These are phyloP conservation scores for Nasonia vitripennis DNA, from an alignment of 1,140 invertebrate genomes.

Conservation along the genomic window DNA sequence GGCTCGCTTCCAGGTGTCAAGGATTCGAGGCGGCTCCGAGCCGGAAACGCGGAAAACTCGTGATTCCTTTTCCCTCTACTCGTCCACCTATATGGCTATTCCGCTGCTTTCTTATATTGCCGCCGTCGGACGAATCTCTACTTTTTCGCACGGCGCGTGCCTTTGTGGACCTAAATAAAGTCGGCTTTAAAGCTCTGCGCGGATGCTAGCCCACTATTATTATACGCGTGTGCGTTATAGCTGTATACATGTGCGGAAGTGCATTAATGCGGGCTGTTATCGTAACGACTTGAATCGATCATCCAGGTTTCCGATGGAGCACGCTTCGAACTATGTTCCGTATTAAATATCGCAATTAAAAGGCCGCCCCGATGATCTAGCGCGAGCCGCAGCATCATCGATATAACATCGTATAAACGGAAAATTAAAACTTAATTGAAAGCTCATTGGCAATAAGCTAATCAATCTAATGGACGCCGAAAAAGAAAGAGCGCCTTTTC, in stretches of 20 bases:
- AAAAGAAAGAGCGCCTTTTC: background rate
- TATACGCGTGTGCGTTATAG: too few relatives aligned
- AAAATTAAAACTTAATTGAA: background rate
- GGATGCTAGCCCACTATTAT: background rate
- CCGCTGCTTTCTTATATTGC: background rate
- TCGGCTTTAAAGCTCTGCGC: background rate
- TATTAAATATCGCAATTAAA: too few relatives aligned
- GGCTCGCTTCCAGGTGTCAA: conserved; percentile 72
- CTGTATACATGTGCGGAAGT: too few relatives aligned
- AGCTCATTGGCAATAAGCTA: background rate
- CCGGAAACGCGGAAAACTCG: conserved; percentile 45
- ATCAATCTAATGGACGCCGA: background rate
- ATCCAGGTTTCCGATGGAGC: too few relatives aligned
- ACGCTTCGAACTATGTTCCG: too few relatives aligned
- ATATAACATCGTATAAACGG: too few relatives aligned
- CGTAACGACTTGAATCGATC: too few relatives aligned
- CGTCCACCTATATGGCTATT: background rate
- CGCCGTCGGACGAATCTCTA: background rate
- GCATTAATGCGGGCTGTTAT: too few relatives aligned
- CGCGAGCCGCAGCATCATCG: too few relatives aligned
- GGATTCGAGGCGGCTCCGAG: conserved; percentile 58
- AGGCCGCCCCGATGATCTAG: too few relatives aligned
- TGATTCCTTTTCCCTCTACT: conserved; percentile 36
- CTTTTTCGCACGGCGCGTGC: background rate
- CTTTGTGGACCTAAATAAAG: background rate